Percentiles rank a stretch among this genome's conserved stretches.
phyloP scores from a whole-genome alignment of 1,140 invertebrate species.

The Meloidogyne hapla region DNA sequence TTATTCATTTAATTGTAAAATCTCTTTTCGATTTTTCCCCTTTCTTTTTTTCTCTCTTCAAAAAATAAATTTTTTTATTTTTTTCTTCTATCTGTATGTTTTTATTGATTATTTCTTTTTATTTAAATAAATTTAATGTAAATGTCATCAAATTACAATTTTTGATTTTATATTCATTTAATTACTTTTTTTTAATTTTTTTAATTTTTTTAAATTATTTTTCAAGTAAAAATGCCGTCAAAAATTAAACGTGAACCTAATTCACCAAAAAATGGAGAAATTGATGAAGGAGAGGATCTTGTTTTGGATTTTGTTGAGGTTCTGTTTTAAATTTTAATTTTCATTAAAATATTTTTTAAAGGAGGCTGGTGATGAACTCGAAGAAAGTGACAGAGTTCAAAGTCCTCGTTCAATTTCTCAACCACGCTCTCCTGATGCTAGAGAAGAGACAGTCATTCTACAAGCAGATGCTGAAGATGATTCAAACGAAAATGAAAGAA shows the following conservation, averaged over 20 bases:
- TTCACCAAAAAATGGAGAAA: slow-evolving; percentile 5
- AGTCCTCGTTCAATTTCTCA: slow-evolving; percentile 10
- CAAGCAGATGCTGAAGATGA: slow-evolving; percentile 12
- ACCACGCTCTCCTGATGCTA: slow-evolving; percentile 7
- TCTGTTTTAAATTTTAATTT: background rate
- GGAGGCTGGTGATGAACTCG: background rate
- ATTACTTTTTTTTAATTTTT: background rate
- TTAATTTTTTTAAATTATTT: background rate
- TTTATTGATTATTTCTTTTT: too few species aligned
- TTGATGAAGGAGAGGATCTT: background rate
- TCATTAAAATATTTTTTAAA: background rate
- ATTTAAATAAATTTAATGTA: too few species aligned
- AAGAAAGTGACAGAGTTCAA: background rate
- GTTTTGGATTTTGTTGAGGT: slow-evolving; percentile 1
- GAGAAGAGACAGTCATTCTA: slow-evolving; percentile 11
- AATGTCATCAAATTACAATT: too few species aligned
- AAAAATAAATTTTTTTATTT: background rate
- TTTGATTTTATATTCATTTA: background rate
- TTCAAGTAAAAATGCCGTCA: background rate
- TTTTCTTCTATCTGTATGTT: too few species aligned
- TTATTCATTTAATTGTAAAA: too few species aligned
- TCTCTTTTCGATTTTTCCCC: background rate
- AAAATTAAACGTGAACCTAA: background rate
- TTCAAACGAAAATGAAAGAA: background rate
- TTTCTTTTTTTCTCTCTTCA: background rate